Evolutionary conservation across 2,113 vertebrate species (phyloP), one percentile per base, ranked within the genome.

Genomic region (Malaclemys terrapin): DNA sequence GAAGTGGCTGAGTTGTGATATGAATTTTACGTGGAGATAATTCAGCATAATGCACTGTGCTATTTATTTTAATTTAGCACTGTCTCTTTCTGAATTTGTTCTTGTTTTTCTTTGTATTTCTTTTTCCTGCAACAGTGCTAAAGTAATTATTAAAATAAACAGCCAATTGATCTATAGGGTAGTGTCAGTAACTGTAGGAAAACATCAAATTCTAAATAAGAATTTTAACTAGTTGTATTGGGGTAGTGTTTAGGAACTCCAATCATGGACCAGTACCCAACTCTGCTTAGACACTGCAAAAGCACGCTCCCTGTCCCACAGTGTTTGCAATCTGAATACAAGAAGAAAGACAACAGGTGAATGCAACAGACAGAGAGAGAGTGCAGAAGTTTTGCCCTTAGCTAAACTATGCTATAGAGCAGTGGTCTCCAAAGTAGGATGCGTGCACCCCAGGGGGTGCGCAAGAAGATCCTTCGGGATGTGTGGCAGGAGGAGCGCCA

Each of bases 1-100:
- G 3, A 54, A 84, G 76, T n/a, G 31, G 42, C 45, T 0, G 25
- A 50, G 4, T 0, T 25, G 25, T 50, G 29, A 11, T 0, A 12
- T 35, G 29, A 69, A 75, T 65, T 88, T 86, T 47, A 89, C 72
- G 35, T n/a, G 1, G 17, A 35, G 59, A 78, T 93, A 45, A 45
- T 45, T 45, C 45, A 90, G 31, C 31, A 19, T 87, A 83, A 13
- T 75, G 5, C 24, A 6, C 0, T 0, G 11, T 45, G 87, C 7
- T 62, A 85, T 56, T 38, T 83, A 76, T 8, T 49, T 59, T 59
- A 59, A 59, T 62, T 62, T 91, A 29, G 82, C 49, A 49, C 52
- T 91, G 86, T 90, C 57, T 19, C 47, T 27, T 91, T 57, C 69
- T 54, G 82, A 90, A 59, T 2, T 0, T 59, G 76, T 78, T 89